phyloP scores from a whole-genome alignment of 2,888 invertebrate species.

The Chloroclysta siterata region DNA sequence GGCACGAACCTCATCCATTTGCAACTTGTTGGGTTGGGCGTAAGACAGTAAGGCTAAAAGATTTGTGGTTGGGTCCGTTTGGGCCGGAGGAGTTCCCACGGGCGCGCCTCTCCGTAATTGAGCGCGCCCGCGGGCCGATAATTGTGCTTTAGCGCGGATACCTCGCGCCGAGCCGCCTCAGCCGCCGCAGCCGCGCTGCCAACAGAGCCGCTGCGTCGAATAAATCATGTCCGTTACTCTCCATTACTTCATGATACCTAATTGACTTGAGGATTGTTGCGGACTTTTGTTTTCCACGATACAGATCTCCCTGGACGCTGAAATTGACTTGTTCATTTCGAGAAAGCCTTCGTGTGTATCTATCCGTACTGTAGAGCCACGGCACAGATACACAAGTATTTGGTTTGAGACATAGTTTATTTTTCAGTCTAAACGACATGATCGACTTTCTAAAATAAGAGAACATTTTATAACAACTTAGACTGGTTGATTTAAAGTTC shows the following conservation, averaged over 20 bases:
- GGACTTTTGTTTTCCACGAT: slow-evolving; percentile 47
- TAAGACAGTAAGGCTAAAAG: slow-evolving; percentile 72
- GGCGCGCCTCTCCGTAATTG: slow-evolving; percentile 83
- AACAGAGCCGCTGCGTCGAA: slow-evolving; percentile 54
- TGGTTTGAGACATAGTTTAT: not conserved
- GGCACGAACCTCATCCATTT: slow-evolving; percentile 48
- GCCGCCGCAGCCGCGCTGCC: slow-evolving; percentile 41
- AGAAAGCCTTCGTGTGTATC: slow-evolving; percentile 9
- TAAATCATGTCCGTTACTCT: slow-evolving; percentile 84
- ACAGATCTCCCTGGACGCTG: slow-evolving; percentile 31
- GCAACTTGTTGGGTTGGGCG: slow-evolving; percentile 66
- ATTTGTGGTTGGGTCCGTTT: slow-evolving; percentile 72
- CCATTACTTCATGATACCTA: slow-evolving; percentile 83
- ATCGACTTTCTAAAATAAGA: slow-evolving; percentile 9
- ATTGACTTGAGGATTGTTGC: slow-evolving; percentile 75
- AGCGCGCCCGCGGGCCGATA: slow-evolving; percentile 84
- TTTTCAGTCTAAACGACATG: not conserved
- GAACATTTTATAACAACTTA: slow-evolving; percentile 10
- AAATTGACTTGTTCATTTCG: slow-evolving; percentile 28
- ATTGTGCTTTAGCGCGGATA: slow-evolving; percentile 77
- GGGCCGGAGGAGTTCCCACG: slow-evolving; percentile 77
- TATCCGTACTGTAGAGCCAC: not conserved
- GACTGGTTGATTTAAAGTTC: slow-evolving; percentile 29
- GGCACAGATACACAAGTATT: not conserved
- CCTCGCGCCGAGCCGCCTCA: slow-evolving; percentile 52